Base-by-base conservation (phyloP, 2,113 vertebrate species). In the Cyphotilapia sp. region DNA sequence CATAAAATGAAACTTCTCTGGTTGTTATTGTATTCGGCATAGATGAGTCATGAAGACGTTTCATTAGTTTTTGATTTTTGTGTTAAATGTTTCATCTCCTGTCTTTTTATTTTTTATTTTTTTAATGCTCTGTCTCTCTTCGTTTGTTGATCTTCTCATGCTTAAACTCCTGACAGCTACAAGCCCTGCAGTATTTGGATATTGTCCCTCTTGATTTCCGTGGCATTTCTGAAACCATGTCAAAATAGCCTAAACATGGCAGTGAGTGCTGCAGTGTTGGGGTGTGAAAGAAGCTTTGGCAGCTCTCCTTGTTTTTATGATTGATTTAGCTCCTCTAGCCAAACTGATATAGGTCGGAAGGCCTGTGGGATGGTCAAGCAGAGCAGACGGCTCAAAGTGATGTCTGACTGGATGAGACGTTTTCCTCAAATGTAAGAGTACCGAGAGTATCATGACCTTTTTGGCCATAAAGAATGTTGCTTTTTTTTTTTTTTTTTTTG, bases 221-320 rank as follows among this genome's bases (percentile, higher is more conserved):
- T 92, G 92, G 92, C 92, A 93, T 94, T 94, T 93, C 38, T 83
- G 88, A 90, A 88, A 82, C 83, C 90, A 59, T 82, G 94, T 94
- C 90, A 91, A 82, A 91, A 88, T 56, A 85, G 81, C 89, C 89
- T 61, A 17, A 93, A 91, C 91, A 88, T 76, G 87, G 86, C 86
- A 82, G 54, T 11, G 86, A 88, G 90, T 29, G 78, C 85, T 63
- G 86, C 82, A 61, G 69, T 80, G 89, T 87, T 9, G 82, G 91
- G 87, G 92, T 92, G 93, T 89, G 93, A 94, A 94, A 85, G 89
- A 80, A 84, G 78, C 91, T 93, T 87, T 93, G 92, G 90, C 93
- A 91, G 87, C 91, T 88, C 85, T 86, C 76, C 66, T 86, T 49
- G 47, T 90, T 88, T 88, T 83, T 51, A 19, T 95, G 95, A 96